Evolutionary conservation across 2,797 vertebrate genomes (phyloP), one percentile per base, ranked within the genome.

Genomic region (Lithobates pipiens): DNA sequence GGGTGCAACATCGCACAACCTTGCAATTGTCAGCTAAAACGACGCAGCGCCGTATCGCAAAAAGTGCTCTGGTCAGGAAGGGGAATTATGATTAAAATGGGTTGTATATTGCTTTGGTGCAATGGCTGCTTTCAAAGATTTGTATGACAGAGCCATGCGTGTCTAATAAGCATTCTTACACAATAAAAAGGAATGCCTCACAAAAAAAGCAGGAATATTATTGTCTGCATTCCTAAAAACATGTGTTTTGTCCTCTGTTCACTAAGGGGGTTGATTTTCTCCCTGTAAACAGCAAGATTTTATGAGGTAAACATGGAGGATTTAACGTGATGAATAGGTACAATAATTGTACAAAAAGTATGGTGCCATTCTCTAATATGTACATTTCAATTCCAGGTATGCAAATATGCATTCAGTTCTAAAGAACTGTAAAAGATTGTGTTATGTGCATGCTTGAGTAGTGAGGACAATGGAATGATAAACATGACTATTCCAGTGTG

Each of bases 161-260:
- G 57, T 73, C 85, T 78, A 83, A 78, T 68, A 36, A 32, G 54
- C 61, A 61, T 71, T 82, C 50, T 86, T 82, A 78, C 85, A 86
- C 80, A 82, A 82, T 83, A 86, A 77, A 69, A 42, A 74, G 83
- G 63, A 75, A 79, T 83, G 63, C 42, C 39, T 75, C 65, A 82
- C 18, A 78, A 39, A 80, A 69, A 70, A 82, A 72, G 25, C 44
- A 77, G 71, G 68, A 76, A 69, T 78, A 69, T 63, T 74, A 82
- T 57, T 75, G 80, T 87, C 80, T 83, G 76, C 75, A 87, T 87
- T 87, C 80, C 85, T 83, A 23, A 67, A 79, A 29, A 78, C 80
- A 87, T 83, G 61, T 87, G 85, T 83, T 74, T 74, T 83, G 75
- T 83, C 69, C 70, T 44, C 11, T 79, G 44, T 79, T 67, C 80